Base-by-base conservation (phyloP, 2,888 invertebrate species). In the Drosophila tanythrix region DNA sequence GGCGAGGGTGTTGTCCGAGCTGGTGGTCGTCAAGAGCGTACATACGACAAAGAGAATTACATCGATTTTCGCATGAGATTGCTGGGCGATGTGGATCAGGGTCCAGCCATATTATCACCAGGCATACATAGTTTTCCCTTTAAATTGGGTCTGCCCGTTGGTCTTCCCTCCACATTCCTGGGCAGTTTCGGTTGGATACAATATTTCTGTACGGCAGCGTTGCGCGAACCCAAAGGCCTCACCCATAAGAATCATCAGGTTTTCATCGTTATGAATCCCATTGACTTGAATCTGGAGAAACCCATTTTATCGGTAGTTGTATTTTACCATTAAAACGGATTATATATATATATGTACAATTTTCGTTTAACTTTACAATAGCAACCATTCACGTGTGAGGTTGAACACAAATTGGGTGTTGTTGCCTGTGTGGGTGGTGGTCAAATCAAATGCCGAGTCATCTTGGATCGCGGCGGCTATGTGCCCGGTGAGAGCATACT, bases 241-340 rank as follows among this genome's bases (percentile, higher is more conserved):
- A 97, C 97, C 7, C 98, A 98, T 92, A 98, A 98, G 93, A 98
- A 98, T 92, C 98, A 98, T 93, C 98, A 98, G 94, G 98, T 98
- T n/a, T 98, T 98, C 93, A 98, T 98, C 89, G 98, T 98, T 4
- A 98, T 98, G 98, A 98, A 97, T 93, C 98, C 98, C 6, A 98
- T 98, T 81, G 98, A 98, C 93, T 94, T 98, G 87, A 98, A 98
- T 94, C 94, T 97, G 92, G 98, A 98, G 92, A 97, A 98, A 48
- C 96, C 97, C 10, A 96, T 97, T 82, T 94, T 98, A 79, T 95
- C 97, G 92, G 98, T 98, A 94, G 96, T 43, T 70, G 62, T 13
- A 15, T 27, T 25, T 21, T 25, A 15, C 95, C 65, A 2, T 15
- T 11, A 4, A 0, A 27, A 15, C 7, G 1, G 10, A 8, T 4